A percentile compares a stretch with the other conserved stretches of the same genome.
Conservation (phyloP, 2,113 vertebrate genomes). For the Numida meleagris region DNA sequence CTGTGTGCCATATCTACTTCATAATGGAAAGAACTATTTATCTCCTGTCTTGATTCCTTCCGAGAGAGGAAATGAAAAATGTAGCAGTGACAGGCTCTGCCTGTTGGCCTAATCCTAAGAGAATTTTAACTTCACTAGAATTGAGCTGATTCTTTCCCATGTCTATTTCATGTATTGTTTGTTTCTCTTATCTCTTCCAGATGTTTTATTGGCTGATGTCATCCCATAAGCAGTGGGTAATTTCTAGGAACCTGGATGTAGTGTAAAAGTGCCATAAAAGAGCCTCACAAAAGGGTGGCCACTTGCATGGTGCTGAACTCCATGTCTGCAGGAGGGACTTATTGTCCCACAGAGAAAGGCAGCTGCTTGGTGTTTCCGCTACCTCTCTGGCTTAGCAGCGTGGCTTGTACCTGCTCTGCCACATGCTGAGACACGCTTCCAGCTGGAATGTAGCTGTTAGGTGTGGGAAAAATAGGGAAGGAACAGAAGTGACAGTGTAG, state of each 20-base stretch:
- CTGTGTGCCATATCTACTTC: not conserved
- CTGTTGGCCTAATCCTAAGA: not conserved
- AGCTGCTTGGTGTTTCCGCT: not conserved
- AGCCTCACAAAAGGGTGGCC: not conserved
- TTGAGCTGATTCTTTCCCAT: not conserved
- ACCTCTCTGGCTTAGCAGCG: rapidly evolving
- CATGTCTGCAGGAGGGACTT: not conserved
- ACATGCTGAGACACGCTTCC: not conserved
- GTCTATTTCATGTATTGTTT: not conserved
- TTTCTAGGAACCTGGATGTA: not conserved
- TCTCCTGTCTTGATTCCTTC: not conserved
- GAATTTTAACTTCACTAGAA: not conserved
- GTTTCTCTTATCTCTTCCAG: not conserved
- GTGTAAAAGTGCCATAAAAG: not conserved
- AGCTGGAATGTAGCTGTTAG: not conserved
- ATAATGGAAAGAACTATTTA: not conserved
- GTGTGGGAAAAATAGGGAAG: not conserved
- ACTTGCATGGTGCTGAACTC: not conserved
- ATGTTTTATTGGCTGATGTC: not conserved
- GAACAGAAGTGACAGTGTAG: rapidly evolving
- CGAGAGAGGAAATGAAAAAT: not conserved
- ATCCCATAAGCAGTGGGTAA: not conserved
- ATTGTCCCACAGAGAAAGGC: not conserved
- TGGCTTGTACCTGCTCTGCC: not conserved
- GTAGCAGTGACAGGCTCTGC: not conserved